Evolutionary conservation across 2,797 vertebrate species (phyloP).

Genomic region (Acrossocheilus fasciatus): DNA sequence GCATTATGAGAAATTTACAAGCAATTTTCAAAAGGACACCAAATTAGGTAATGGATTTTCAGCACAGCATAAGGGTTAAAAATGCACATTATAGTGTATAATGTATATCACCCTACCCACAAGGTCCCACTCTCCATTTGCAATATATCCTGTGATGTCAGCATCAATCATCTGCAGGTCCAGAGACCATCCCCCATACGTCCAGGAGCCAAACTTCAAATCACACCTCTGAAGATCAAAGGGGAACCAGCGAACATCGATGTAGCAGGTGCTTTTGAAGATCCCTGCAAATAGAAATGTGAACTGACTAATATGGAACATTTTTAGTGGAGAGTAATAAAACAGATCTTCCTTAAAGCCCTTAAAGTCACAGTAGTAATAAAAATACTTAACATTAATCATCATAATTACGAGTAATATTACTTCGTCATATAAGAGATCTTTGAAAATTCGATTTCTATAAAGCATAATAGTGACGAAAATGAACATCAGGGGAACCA

Average conservation of each 20-base stretch:
- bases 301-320: background rate
- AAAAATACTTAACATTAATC: background rate
- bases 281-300: constrained; percentile 58
- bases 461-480: constrained; percentile 6
- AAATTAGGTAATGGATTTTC: background rate
- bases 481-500: background rate
- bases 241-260: constrained; percentile 93
- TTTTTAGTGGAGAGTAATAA: background rate
- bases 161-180: constrained; percentile 92
- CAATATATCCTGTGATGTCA: constrained; percentile 90
- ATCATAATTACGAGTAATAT: background rate
- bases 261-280: constrained; percentile 89
- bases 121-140: constrained; percentile 94
- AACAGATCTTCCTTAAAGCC: background rate
- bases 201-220: constrained; percentile 94
- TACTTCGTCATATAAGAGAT: background rate
- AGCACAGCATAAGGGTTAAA: background rate
- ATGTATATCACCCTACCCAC: constrained; percentile 80
- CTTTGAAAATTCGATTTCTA: background rate
- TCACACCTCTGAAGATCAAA: constrained; percentile 92
- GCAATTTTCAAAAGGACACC: background rate
- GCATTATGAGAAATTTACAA: background rate
- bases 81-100: background rate
- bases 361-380: background rate
- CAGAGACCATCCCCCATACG: constrained; percentile 90